phyloP scores from a whole-genome alignment of 2,797 vertebrate species.

The Gymnodraco acuticeps region DNA sequence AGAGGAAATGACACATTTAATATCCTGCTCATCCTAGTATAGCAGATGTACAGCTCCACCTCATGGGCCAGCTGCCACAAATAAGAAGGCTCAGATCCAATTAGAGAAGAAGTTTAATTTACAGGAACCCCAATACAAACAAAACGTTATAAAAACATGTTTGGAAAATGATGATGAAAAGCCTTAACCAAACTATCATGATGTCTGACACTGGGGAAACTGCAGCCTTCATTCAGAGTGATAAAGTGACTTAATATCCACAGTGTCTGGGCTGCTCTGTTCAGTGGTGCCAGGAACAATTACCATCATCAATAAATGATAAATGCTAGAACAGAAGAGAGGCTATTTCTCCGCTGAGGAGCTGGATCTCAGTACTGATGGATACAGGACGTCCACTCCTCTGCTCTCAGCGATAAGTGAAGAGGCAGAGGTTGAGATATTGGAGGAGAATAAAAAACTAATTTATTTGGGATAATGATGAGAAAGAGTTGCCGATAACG shows the following conservation, averaged over 20 bases:
- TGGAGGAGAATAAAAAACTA: constrained; percentile 43
- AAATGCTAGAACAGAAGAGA: constrained; percentile 68
- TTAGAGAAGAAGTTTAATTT: constrained; percentile 37
- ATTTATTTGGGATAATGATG: constrained; percentile 58
- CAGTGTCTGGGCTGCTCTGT: constrained; percentile 65
- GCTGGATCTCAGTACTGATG: constrained; percentile 51
- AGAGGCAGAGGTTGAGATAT: constrained; percentile 41
- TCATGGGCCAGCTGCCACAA: constrained; percentile 23
- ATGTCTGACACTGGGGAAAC: constrained; percentile 44
- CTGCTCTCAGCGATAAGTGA: constrained; percentile 40
- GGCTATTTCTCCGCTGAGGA: constrained; percentile 60
- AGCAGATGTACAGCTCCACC: constrained; percentile 50
- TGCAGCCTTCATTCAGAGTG: constrained; percentile 63
- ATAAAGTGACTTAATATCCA: constrained; percentile 79
- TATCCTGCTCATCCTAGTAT: constrained; percentile 43
- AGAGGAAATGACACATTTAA: constrained; percentile 50
- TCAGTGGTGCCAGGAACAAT: constrained; percentile 77
- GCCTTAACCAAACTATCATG: constrained; percentile 38
- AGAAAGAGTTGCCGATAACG: constrained; percentile 8
- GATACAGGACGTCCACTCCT: constrained; percentile 52
- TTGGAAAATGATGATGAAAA: constrained; percentile 50
- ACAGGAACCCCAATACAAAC: constrained; percentile 33
- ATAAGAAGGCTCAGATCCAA: constrained; percentile 29
- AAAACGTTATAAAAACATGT: constrained; percentile 16
- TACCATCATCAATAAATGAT: constrained; percentile 80